These are phyloP conservation scores for Calidris pugnax DNA, from an alignment of 2,113 vertebrate species.

Conservation along the genomic window DNA sequence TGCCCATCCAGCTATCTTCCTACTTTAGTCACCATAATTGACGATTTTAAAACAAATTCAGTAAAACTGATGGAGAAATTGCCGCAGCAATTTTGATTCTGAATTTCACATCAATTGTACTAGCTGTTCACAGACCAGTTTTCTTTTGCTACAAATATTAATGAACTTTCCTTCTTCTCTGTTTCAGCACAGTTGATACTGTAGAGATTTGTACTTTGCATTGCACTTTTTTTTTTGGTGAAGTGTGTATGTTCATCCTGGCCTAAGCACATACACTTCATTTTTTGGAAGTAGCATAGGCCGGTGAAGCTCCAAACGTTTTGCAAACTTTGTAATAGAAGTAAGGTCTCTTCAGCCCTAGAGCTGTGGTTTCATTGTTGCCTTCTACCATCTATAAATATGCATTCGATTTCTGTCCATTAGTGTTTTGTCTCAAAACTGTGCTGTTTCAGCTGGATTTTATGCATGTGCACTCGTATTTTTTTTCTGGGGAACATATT, in stretches of 20 bases:
- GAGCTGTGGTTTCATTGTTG: neutral
- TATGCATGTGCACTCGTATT: neutral
- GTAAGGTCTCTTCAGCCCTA: neutral
- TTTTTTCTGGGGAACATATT: slow-evolving; percentile 18
- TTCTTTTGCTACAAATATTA: neutral
- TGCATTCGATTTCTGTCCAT: neutral
- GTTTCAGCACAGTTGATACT: neutral
- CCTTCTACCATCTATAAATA: neutral
- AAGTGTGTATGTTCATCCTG: neutral
- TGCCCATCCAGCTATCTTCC: neutral
- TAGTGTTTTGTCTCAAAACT: slow-evolving; percentile 22
- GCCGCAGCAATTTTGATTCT: neutral
- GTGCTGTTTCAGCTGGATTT: slow-evolving; percentile 58
- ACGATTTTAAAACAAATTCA: neutral
- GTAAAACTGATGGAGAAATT: neutral
- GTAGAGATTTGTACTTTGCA: neutral
- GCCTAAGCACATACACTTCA: neutral
- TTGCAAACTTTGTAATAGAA: neutral
- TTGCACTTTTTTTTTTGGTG: neutral
- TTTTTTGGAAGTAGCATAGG: neutral
- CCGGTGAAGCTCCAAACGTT: neutral
- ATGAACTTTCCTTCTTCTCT: neutral
- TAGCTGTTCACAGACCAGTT: neutral
- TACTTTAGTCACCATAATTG: neutral
- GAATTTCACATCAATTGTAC: neutral